Conservation (phyloP, 2,797 vertebrate genomes). For the Botia kubotai region DNA sequence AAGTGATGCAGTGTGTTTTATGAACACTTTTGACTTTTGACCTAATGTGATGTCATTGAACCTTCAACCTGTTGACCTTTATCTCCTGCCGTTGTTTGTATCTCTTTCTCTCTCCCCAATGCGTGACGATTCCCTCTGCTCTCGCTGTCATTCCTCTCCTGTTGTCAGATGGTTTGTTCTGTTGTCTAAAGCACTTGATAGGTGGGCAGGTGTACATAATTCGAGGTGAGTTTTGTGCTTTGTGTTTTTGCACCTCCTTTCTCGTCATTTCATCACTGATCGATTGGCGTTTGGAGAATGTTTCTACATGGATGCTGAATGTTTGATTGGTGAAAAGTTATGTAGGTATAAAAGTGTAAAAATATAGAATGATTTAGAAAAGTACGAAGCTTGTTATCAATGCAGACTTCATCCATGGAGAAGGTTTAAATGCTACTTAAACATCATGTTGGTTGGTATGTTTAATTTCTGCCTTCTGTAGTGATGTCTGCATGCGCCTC, state of each 20-base stretch:
- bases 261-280: constrained; percentile 9
- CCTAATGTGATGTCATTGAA: constrained; percentile 80
- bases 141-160: constrained; percentile 96
- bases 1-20: constrained; percentile 61
- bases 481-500: constrained; percentile 56
- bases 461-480: background rate
- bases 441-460: background rate
- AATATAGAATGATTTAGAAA: too few relatives aligned
- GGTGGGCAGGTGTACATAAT: constrained; percentile 99
- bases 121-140: constrained; percentile 89
- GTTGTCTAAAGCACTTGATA: constrained; percentile 99
- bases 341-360: background rate
- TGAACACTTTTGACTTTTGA: constrained; percentile 30
- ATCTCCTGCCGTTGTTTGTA: constrained; percentile 65
- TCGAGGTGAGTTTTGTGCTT: constrained; percentile 91
- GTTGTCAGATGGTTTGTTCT: constrained; percentile 99
- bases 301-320: constrained; percentile 37
- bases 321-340: constrained; percentile 10
- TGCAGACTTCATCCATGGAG: constrained; percentile 87
- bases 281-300: constrained; percentile 13
- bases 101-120: constrained; percentile 57
- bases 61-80: constrained; percentile 83
- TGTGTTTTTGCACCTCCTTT: constrained; percentile 16
- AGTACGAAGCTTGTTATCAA: too few relatives aligned
- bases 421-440: constrained; percentile 63